These are phyloP conservation scores for Megaceryle maxima DNA, from an alignment of 2,113 vertebrate genomes.

Conservation along the genomic window DNA sequence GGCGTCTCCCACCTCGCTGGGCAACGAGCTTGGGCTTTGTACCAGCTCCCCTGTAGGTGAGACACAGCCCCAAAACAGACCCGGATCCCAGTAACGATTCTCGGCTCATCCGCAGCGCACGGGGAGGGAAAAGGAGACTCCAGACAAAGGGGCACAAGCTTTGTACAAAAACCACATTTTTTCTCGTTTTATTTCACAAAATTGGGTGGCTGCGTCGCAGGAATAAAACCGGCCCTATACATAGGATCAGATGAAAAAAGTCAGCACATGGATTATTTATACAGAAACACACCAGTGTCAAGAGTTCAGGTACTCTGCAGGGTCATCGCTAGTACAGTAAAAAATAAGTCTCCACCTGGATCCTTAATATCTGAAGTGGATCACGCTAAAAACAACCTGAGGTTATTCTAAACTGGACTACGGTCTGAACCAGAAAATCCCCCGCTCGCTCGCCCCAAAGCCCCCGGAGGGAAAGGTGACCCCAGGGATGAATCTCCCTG, in stretches of 20 bases:
- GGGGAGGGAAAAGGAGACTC: background rate
- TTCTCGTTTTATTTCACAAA: conserved; percentile 66
- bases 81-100: rapidly evolving
- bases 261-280: conserved; percentile 13
- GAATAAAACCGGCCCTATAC: conserved; percentile 61
- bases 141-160: conserved; percentile 2
- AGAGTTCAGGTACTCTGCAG: conserved; percentile 18
- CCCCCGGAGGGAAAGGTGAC: background rate
- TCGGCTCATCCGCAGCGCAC: background rate
- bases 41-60: rapidly evolving
- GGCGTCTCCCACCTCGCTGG: rapidly evolving
- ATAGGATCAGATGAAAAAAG: conserved; percentile 60
- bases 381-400: conserved; percentile 76
- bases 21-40: background rate
- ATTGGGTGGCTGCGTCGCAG: conserved; percentile 47
- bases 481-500: background rate
- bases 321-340: conserved; percentile 57
- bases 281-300: conserved; percentile 52
- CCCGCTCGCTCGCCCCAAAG: conserved; percentile 39
- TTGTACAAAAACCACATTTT: conserved; percentile 71
- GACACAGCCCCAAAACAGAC: background rate
- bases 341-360: conserved; percentile 71
- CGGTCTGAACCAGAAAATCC: conserved; percentile 58
- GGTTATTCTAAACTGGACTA: conserved; percentile 64
- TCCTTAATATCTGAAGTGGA: conserved; percentile 51